Evolutionary conservation across 2,797 vertebrate genomes (phyloP).

Genomic region (Etheostoma perlongum): DNA sequence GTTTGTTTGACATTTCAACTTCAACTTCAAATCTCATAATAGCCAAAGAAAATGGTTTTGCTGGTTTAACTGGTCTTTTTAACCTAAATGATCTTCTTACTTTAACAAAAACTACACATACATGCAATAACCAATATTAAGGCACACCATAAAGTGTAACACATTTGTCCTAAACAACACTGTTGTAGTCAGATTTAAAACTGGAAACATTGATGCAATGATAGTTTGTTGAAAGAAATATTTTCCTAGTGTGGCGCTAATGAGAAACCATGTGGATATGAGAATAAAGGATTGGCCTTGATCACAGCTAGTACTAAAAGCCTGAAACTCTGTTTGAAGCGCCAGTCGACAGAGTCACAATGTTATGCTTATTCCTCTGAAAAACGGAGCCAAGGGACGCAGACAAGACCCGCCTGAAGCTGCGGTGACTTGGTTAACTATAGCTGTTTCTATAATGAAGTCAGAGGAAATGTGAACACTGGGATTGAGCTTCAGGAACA

Average conservation of each 20-base stretch:
- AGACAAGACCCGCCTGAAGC: constrained; percentile 20
- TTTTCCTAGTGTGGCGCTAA: constrained; percentile 48
- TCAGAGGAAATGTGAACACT: not conserved
- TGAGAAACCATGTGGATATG: constrained; percentile 61
- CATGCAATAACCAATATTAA: not conserved
- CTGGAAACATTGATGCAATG: constrained; percentile 18
- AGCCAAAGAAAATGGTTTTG: not conserved
- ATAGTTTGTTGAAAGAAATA: not conserved
- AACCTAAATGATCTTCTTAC: not conserved
- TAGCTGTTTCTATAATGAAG: constrained; percentile 26
- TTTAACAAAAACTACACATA: not conserved
- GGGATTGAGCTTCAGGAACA: constrained; percentile 4
- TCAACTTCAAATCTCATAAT: not conserved
- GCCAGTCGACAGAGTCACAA: constrained; percentile 14
- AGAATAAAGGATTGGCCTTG: constrained; percentile 55
- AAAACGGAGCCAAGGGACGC: constrained; percentile 2
- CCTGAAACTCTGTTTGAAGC: constrained; percentile 51
- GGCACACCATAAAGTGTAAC: not conserved
- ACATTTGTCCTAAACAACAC: not conserved
- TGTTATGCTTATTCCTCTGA: constrained; percentile 38
- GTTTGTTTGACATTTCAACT: not conserved
- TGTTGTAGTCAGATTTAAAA: constrained; percentile 19
- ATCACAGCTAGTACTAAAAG: constrained; percentile 47
- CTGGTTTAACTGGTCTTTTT: not conserved
- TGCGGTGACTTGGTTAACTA: constrained; percentile 12